phyloP scores from a whole-genome alignment of 1,140 invertebrate genomes.

The Neodiprion virginianus region DNA sequence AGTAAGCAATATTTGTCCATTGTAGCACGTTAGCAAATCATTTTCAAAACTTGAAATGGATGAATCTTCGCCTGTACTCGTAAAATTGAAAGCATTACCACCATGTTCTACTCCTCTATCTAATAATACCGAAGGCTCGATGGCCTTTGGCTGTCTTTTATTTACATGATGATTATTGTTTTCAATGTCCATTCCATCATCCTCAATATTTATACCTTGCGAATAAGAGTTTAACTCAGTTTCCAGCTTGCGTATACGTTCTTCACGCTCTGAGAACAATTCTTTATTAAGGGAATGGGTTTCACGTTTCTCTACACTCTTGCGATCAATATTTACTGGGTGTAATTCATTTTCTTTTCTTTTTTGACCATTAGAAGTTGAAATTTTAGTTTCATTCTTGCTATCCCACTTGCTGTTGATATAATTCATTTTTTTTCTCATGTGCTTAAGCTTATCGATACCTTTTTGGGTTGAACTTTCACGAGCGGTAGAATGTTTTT shows the following conservation, averaged over 20 bases:
- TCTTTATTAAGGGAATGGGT: constrained; percentile 37
- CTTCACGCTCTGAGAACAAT: constrained; percentile 17
- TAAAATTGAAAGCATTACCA: constrained; percentile 71
- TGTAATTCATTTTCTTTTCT: not conserved
- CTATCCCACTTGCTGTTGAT: not conserved
- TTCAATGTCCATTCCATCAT: constrained; percentile 28
- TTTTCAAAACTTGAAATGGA: constrained; percentile 81
- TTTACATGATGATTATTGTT: constrained; percentile 38
- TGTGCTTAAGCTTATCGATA: not conserved
- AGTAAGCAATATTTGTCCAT: constrained; percentile 73
- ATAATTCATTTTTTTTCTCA: not conserved
- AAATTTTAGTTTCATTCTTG: not conserved
- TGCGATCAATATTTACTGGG: not conserved
- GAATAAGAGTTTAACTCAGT: constrained; percentile 25
- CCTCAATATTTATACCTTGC: constrained; percentile 53
- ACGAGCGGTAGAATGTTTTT: not conserved
- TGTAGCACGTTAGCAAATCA: constrained; percentile 75
- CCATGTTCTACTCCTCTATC: constrained; percentile 78
- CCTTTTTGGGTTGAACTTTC: not conserved
- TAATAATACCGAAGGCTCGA: constrained; percentile 64
- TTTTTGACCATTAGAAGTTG: not conserved
- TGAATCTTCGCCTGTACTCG: constrained; percentile 63
- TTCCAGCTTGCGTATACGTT: not conserved
- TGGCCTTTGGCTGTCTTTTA: constrained; percentile 61
- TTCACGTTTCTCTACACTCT: constrained; percentile 26